Evolutionary conservation across 2,113 vertebrate species (phyloP), one percentile per base, ranked within the genome.

Genomic region (Loxodonta africana): DNA sequence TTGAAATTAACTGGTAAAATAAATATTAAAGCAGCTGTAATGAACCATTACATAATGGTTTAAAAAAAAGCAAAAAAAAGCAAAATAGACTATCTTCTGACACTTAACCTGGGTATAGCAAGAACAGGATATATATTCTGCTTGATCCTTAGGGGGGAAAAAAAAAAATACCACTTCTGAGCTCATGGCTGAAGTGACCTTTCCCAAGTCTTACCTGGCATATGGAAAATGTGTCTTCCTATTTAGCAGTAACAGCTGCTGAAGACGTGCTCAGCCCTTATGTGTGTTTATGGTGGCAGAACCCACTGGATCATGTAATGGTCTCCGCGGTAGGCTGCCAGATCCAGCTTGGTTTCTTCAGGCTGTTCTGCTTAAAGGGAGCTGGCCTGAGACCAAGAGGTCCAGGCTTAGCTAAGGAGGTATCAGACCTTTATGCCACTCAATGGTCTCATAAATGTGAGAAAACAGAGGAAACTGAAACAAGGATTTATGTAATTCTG

Each of bases 1-100:
- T 65, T 95, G n/a, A 26, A 67, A 28, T 94, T 83, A 65, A 94
- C 94, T 97, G 91, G 92, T 96, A 81, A 71, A 74, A 95, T 92
- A 90, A 97, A 96, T 87, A 95, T 86, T 73, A 94, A 97, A 90
- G 62, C 10, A 94, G 26, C 37, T 96, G 48, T 37, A 37, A 37
- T 37, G 37, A 37, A 37, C 37, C 37, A 37, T 37, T 37, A 37
- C 37, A 37, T 37, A 37, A 37, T 37, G 37, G 37, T 37, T 37
- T 37, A 63, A 18, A 25, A 21, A 71, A 62, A 78, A 30, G n/a
- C 1, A 8, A 82, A 90, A 87, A 83, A 33, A 95, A 90, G 77
- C 23, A 57, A 57, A 78, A 46, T 9, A 67, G 30, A 46, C 26
- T 82, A 9, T 83, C 28, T 91, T 94, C 73, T 95, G 57, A 91